phyloP scores from a whole-genome alignment of 2,113 vertebrate genomes.

The Colaptes auratus region DNA sequence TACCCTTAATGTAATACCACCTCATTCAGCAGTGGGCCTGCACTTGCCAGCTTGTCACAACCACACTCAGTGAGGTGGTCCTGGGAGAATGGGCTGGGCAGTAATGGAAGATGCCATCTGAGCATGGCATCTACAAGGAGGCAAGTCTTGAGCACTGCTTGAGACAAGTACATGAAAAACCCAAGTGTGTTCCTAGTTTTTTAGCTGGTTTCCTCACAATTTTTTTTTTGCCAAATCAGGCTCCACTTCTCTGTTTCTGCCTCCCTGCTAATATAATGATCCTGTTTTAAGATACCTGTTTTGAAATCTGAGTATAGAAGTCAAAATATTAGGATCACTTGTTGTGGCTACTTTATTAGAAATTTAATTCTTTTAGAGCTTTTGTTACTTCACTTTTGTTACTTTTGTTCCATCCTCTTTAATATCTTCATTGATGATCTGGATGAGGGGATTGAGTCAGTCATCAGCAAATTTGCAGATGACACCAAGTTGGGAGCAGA shows the following conservation, averaged over 20 bases:
- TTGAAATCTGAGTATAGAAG: neutral
- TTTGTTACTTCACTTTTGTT: constrained; percentile 3
- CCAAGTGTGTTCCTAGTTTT: neutral
- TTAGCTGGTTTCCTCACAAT: neutral
- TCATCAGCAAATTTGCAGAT: too few relatives aligned
- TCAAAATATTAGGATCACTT: neutral
- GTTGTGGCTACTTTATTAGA: neutral
- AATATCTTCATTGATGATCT: too few relatives aligned
- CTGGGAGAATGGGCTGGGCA: neutral
- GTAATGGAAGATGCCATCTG: neutral
- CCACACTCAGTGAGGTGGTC: neutral
- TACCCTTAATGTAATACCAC: too few relatives aligned
- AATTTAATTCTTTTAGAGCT: neutral
- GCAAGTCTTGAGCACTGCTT: neutral
- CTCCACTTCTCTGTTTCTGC: neutral
- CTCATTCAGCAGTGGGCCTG: too few relatives aligned
- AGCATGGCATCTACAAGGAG: neutral
- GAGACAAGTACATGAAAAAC: neutral
- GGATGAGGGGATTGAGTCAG: too few relatives aligned
- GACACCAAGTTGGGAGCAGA: too few relatives aligned
- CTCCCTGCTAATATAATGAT: neutral
- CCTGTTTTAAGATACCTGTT: neutral
- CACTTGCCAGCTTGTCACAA: neutral
- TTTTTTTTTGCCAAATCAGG: neutral
- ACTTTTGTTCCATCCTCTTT: too few relatives aligned